Conservation (phyloP, 2,113 vertebrate species). For the Terrapene triunguis region DNA sequence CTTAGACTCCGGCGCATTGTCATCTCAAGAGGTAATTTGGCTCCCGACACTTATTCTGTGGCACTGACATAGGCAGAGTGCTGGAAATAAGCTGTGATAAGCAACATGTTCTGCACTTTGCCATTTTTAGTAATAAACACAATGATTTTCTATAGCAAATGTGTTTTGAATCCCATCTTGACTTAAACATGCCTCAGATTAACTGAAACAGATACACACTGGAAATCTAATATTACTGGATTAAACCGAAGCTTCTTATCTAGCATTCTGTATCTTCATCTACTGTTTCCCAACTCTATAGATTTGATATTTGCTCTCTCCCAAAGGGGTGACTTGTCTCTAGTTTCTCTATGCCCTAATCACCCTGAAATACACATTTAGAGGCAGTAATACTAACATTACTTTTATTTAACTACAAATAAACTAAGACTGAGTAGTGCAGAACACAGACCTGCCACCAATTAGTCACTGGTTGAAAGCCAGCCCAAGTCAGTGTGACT, state of each 20-base stretch:
- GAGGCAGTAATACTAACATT: background rate
- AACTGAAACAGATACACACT: background rate
- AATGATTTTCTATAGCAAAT: background rate
- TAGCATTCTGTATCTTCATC: background rate
- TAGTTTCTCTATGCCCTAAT: background rate
- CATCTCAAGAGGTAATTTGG: background rate
- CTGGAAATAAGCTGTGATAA: background rate
- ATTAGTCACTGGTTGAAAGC: background rate
- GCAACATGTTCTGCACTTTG: background rate
- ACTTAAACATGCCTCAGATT: slow-evolving; percentile 8
- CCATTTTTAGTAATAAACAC: background rate
- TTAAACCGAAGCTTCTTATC: background rate
- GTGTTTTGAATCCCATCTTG: background rate
- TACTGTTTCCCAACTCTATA: background rate
- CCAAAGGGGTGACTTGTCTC: too few species aligned
- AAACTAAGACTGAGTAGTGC: background rate
- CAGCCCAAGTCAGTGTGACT: background rate
- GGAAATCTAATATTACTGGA: background rate
- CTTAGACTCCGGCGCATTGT: fast-evolving
- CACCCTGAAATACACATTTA: background rate
- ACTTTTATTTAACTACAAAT: background rate
- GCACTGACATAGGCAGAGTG: background rate
- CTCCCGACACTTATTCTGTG: background rate
- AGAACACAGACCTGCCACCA: background rate
- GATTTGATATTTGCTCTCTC: too few species aligned